Conservation (phyloP, 2,797 vertebrate genomes). For the Falco concolor region DNA sequence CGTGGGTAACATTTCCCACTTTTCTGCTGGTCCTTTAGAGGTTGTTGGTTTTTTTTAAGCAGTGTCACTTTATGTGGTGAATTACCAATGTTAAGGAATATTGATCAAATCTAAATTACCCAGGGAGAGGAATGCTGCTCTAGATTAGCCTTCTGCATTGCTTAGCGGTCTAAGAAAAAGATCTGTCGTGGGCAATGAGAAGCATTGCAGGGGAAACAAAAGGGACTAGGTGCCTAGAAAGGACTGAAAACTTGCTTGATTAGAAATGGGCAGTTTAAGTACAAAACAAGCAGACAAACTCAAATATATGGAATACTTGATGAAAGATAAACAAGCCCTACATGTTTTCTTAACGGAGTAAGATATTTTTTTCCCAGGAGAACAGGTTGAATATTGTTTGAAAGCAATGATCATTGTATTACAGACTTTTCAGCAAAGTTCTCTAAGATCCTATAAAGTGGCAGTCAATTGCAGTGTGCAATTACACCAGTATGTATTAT, state of each 20-base stretch:
- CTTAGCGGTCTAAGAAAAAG: constrained; percentile 35
- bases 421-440: not conserved
- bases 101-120: constrained; percentile 12
- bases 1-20: not conserved
- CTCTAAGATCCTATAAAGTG: not conserved
- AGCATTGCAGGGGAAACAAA: constrained; percentile 5
- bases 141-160: constrained; percentile 21
- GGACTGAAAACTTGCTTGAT: not conserved
- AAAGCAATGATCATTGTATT: not conserved
- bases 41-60: not conserved
- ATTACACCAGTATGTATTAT: not conserved
- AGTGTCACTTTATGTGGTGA: not conserved
- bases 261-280: constrained; percentile 11
- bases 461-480: not conserved
- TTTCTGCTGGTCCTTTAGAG: not conserved
- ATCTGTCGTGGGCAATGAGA: constrained; percentile 22
- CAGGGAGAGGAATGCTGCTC: not conserved
- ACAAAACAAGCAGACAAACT: constrained; percentile 50
- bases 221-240: not conserved
- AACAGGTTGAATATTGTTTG: not conserved
- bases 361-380: not conserved
- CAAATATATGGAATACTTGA: not conserved
- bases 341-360: not conserved
- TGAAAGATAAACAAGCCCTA: not conserved
- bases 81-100: constrained; percentile 52